Base-by-base conservation (phyloP, 2,888 invertebrate species). In the Prenolepis imparis region DNA sequence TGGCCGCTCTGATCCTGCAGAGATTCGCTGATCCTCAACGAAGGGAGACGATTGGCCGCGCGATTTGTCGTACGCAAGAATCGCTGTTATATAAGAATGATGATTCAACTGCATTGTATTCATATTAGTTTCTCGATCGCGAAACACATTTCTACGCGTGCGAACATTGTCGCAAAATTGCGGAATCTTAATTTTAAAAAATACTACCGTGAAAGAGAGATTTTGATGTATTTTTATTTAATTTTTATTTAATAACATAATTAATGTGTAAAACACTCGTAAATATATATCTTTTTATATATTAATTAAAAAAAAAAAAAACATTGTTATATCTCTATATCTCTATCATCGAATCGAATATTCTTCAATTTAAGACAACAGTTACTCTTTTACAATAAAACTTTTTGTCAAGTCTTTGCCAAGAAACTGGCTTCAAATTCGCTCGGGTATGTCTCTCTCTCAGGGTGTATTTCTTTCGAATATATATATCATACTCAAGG, bases 21-120 rank as follows among this genome's bases (percentile, higher is more conserved):
- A 66, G 82, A 32, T 52, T 64, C 81, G 77, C 63, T 64, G 81
- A 77, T 63, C 66, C 75, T 66, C 41, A n/a, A 77, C 39, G 28
- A 18, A 21, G 28, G 28, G 63, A 12, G 39, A 18, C 18, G 73
- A 59, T 72, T 36, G 59, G 61, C 61, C 3, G 64, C 36, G 41
- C 28, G 59, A 78, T 72, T 80, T 80, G 78, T 80, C 73, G 73
- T 70, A 44, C 78, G 57, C 21, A 21, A 32, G 72, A 21, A 68
- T 78, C 41, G 78, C 12, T 44, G 59, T 59, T 73, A 59, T 44
- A 36, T n/a, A 59, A 73, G 59, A 80, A 24, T n/a, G 36, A 78
- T 70, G 41, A 32, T 55, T 32, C 3, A 24, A n/a, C 28, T 41
- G 55, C 28, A 41, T 57, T 39, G 55, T 55, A n/a, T 68, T 59